Conservation (phyloP, 2,797 vertebrate genomes). For the Lophius americanus region DNA sequence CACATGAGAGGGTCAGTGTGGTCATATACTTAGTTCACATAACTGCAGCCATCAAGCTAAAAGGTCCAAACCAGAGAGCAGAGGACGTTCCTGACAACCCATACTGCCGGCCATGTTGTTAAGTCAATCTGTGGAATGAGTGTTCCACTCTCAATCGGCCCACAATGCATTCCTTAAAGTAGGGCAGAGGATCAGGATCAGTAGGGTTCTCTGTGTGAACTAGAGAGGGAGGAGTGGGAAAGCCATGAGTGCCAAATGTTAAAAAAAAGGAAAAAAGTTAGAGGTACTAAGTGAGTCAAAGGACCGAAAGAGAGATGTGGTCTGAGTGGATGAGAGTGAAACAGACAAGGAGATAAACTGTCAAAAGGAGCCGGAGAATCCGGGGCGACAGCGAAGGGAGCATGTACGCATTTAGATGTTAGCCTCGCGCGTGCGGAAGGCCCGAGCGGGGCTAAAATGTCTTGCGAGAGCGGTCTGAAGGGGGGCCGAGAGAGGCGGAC, state of each 20-base stretch:
- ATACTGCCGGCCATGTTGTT: too few species aligned
- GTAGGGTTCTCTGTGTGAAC: neutral
- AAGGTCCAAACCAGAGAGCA: too few species aligned
- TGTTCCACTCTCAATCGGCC: too few species aligned
- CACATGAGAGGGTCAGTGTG: too few species aligned
- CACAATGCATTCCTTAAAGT: too few species aligned
- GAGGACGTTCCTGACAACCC: too few species aligned
- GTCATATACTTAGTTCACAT: too few species aligned
- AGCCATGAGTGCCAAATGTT: conserved; percentile 36
- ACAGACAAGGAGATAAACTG: conserved; percentile 74
- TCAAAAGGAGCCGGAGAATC: conserved; percentile 61
- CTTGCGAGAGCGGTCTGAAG: conserved; percentile 38
- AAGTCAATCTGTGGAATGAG: too few species aligned
- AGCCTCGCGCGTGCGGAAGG: conserved; percentile 39
- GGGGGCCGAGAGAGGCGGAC: conserved; percentile 27
- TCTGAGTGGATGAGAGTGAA: conserved; percentile 60
- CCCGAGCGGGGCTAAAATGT: conserved; percentile 54
- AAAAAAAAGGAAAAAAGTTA: conserved; percentile 34
- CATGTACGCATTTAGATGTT: conserved; percentile 65
- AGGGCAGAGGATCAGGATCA: too few species aligned
- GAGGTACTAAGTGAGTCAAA: conserved; percentile 54
- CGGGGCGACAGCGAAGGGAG: conserved; percentile 58
- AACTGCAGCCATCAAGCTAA: too few species aligned
- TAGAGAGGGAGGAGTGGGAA: conserved; percentile 67
- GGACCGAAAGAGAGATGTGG: conserved; percentile 57